Percentiles rank a stretch among this genome's conserved stretches.
phyloP scores from a whole-genome alignment of 2,113 vertebrate genomes.

The Oryzias melastigma region DNA sequence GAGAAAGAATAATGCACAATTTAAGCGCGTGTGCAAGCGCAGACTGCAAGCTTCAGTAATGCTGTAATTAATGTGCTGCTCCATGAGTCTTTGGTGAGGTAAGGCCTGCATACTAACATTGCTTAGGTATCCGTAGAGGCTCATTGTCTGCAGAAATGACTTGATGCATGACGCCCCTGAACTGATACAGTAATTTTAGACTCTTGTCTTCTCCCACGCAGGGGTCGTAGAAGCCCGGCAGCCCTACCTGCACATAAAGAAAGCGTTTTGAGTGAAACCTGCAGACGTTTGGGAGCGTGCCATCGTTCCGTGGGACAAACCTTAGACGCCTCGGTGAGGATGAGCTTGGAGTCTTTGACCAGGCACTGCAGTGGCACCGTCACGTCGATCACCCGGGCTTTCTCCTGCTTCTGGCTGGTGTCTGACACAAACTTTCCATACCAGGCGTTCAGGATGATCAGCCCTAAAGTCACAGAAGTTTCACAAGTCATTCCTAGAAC shows the following conservation, averaged over 20 bases:
- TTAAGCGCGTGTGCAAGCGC: background rate
- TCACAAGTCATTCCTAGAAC: background rate
- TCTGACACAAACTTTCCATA: constrained; percentile 95
- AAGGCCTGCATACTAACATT: constrained; percentile 83
- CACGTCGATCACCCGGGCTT: constrained; percentile 92
- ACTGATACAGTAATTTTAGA: constrained; percentile 95
- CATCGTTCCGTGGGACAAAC: constrained; percentile 55
- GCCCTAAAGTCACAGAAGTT: constrained; percentile 70
- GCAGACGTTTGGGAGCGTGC: background rate
- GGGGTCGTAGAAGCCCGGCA: constrained; percentile 95
- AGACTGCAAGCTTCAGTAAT: constrained; percentile 3
- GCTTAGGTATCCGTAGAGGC: constrained; percentile 94
- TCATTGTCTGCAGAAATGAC: constrained; percentile 89
- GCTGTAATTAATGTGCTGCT: constrained; percentile 7
- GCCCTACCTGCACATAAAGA: constrained; percentile 79
- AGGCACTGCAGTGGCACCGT: constrained; percentile 95
- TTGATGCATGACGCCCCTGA: constrained; percentile 93
- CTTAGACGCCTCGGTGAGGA: constrained; percentile 95
- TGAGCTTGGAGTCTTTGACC: constrained; percentile 96
- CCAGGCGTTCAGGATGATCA: constrained; percentile 95
- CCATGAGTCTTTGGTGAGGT: background rate
- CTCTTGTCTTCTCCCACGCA: constrained; percentile 96
- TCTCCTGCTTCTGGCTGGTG: constrained; percentile 86
- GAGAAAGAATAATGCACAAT: background rate
- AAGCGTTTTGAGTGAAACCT: constrained; percentile 2